These are phyloP conservation scores for Lanius collurio DNA, from an alignment of 2,113 vertebrate genomes.

Conservation along the genomic window DNA sequence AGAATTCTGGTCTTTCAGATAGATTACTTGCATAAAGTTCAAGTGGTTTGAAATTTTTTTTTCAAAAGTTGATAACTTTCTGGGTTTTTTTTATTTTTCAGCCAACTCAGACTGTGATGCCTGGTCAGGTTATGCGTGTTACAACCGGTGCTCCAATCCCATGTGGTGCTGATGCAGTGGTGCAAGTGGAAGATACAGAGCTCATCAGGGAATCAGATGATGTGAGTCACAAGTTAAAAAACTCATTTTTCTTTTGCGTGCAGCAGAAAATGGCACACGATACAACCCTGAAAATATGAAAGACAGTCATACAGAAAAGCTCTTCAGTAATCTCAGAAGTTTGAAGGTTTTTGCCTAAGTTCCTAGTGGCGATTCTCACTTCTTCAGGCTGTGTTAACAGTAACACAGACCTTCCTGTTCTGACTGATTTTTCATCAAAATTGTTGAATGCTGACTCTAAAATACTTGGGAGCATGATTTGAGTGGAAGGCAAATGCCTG, in stretches of 20 bases:
- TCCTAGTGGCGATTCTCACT: background rate
- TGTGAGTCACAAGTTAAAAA: constrained; percentile 78
- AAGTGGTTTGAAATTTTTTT: background rate
- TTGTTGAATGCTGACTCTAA: background rate
- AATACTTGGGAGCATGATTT: background rate
- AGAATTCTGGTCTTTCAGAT: background rate
- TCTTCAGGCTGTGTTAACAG: background rate
- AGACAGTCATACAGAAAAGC: background rate
- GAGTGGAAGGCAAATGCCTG: background rate
- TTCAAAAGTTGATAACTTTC: background rate
- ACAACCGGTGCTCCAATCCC: constrained; percentile 99
- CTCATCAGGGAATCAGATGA: constrained; percentile 98
- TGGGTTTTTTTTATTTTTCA: constrained; percentile 37
- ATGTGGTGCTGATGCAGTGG: constrained; percentile 96
- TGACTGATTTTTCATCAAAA: background rate
- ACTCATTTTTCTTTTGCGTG: background rate
- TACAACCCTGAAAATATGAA: background rate
- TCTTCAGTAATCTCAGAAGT: background rate
- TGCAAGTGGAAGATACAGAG: constrained; percentile 98
- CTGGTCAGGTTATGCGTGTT: constrained; percentile 98
- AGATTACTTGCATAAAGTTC: background rate
- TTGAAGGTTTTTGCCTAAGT: background rate
- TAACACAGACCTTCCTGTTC: background rate
- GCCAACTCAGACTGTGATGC: constrained; percentile 99
- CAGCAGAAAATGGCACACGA: background rate